A percentile compares a stretch with the other conserved stretches of the same genome.
Evolutionary conservation across 2,888 invertebrate genomes (phyloP).

Genomic region (Heliconius ismenius): DNA sequence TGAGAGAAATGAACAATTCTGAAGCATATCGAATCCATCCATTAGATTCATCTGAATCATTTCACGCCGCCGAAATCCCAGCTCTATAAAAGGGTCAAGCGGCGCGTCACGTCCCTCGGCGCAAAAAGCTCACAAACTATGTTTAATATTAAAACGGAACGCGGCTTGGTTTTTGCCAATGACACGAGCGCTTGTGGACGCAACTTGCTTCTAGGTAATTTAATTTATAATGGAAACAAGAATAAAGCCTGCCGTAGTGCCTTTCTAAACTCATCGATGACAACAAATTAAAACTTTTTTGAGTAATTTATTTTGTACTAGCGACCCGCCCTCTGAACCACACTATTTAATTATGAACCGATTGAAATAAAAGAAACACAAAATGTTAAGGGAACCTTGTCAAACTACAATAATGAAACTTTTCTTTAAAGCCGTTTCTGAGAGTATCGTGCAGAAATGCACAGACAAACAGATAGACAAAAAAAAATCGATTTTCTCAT

Average conservation of each 20-base stretch:
- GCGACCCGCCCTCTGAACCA: too few relatives aligned
- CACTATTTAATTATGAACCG: too few relatives aligned
- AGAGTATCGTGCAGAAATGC: too few relatives aligned
- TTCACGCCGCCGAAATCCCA: constrained; percentile 60
- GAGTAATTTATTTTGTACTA: constrained; percentile 1
- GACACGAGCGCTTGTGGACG: constrained; percentile 43
- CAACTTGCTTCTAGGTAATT: constrained; percentile 41
- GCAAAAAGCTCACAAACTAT: constrained; percentile 77
- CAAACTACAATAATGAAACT: too few relatives aligned
- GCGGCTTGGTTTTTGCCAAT: constrained; percentile 52
- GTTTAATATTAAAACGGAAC: constrained; percentile 79
- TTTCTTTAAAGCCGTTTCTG: too few relatives aligned
- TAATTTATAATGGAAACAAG: constrained; percentile 37
- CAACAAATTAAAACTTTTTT: constrained; percentile 15
- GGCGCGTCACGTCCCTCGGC: constrained; percentile 65
- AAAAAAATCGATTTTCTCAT: too few relatives aligned
- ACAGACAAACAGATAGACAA: too few relatives aligned
- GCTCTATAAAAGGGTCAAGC: constrained; percentile 77
- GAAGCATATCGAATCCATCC: constrained; percentile 47
- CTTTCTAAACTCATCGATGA: constrained; percentile 14
- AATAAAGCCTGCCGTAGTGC: constrained; percentile 10
- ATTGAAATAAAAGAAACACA: too few relatives aligned
- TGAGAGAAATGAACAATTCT: constrained; percentile 31
- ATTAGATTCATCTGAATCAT: constrained; percentile 47
- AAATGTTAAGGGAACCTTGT: too few relatives aligned